These are phyloP conservation scores for Rhynchophorus ferrugineus DNA, from an alignment of 1,140 invertebrate species.

Conservation along the genomic window DNA sequence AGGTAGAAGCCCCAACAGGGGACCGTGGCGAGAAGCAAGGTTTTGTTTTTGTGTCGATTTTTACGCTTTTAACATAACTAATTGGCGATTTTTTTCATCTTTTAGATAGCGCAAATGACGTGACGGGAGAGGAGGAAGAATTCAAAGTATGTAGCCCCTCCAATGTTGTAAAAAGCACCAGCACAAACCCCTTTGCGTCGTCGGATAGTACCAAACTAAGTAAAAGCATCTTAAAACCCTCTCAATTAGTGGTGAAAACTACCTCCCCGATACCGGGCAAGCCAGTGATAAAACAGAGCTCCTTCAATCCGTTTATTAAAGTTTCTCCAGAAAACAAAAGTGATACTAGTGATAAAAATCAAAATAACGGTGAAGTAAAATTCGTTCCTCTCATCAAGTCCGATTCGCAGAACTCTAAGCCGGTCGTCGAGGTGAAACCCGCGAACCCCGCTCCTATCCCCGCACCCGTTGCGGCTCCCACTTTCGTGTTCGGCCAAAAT, in stretches of 20 bases:
- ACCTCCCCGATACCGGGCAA: conserved; percentile 12
- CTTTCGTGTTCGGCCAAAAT: conserved; percentile 89
- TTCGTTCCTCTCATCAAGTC: conserved; percentile 35
- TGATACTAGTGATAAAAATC: conserved; percentile 24
- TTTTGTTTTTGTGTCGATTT: conserved; percentile 12
- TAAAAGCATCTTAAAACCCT: conserved; percentile 30
- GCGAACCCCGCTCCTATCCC: conserved; percentile 1
- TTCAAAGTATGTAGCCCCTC: conserved; percentile 26
- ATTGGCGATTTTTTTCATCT: conserved; percentile 8
- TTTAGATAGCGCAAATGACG: conserved; percentile 15
- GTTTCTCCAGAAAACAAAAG: conserved; percentile 22
- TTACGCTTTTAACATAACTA: conserved; percentile 3
- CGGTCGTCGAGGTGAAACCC: conserved; percentile 1
- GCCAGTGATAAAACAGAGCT: conserved; percentile 32
- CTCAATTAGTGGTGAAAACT: conserved; percentile 28
- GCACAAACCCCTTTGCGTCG: conserved; percentile 18
- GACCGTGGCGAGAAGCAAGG: conserved; percentile 27
- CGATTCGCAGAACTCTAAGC: conserved; percentile 13
- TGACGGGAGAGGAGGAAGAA: conserved; percentile 12
- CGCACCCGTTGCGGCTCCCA: conserved; percentile 40
- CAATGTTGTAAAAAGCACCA: conserved; percentile 6
- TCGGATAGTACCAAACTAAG: conserved; percentile 22
- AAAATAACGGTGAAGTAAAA: conserved; percentile 34
- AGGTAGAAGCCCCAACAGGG: conserved; percentile 32
- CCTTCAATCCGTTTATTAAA: conserved; percentile 34